Percentiles rank a stretch among this genome's conserved stretches.
phyloP scores from a whole-genome alignment of 2,888 invertebrate genomes.

The Ophion slaviceki region DNA sequence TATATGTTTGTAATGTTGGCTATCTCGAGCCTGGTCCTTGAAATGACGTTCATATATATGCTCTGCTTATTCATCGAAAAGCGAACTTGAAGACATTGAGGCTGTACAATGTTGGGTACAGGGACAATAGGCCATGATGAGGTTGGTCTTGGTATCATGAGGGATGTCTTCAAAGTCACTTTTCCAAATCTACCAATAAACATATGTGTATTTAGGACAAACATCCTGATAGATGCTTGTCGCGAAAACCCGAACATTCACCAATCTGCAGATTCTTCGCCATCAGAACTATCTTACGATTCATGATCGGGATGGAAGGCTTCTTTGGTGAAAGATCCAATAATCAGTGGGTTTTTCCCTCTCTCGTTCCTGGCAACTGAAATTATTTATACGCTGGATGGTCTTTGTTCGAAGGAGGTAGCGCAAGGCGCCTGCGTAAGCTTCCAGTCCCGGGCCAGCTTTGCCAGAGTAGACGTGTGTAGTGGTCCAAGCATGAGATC shows the following conservation, averaged over 20 bases:
- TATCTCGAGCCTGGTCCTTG: not conserved
- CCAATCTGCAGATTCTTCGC: not conserved
- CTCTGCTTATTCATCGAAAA: not conserved
- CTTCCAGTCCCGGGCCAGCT: not conserved
- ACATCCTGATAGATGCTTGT: not conserved
- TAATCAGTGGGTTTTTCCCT: conserved; percentile 71
- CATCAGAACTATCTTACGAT: not conserved
- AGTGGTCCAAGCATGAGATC: not conserved
- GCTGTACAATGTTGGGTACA: not conserved
- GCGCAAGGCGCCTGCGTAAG: conserved; percentile 45
- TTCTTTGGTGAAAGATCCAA: conserved; percentile 72
- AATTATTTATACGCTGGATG: conserved; percentile 75
- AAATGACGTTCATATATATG: too few species aligned
- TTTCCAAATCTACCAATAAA: not conserved
- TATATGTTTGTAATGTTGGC: not conserved
- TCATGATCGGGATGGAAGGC: not conserved
- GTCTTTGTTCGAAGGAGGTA: conserved; percentile 72
- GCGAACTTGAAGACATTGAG: not conserved
- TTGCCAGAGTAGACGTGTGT: not conserved
- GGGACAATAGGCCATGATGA: not conserved
- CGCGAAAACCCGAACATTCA: not conserved
- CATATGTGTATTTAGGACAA: too few species aligned
- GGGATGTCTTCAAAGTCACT: not conserved
- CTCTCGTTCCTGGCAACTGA: not conserved
- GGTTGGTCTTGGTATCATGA: not conserved